Base-by-base conservation (phyloP, 2,888 invertebrate genomes). In the Dimorphilus gyrociliatus region DNA sequence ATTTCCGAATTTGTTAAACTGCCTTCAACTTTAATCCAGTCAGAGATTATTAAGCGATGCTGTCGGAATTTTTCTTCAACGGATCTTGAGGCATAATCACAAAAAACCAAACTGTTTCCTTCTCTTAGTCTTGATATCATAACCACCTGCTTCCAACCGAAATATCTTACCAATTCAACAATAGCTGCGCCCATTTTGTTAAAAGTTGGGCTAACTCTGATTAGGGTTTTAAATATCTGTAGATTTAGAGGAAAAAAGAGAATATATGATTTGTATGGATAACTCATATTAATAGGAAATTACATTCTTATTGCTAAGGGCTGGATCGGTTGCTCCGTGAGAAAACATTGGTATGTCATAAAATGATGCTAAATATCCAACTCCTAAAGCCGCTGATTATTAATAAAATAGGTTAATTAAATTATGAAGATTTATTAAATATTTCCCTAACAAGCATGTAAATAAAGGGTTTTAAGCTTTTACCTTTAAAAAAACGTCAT, bases 271-370 rank as follows among this genome's bases (percentile, higher is more conserved):
- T n/a, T n/a, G n/a, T n/a, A n/a, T n/a, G n/a, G n/a, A n/a, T n/a
- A n/a, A n/a, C n/a, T n/a, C n/a, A n/a, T n/a, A n/a, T n/a, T n/a
- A n/a, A n/a, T n/a, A n/a, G n/a, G n/a, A n/a, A n/a, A n/a, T n/a
- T n/a, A n/a, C n/a, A 4, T 23, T 31, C 34, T 53, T 53, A 35
- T 53, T 44, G 0, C 37, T 45, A 5, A 53, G 41, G 5, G 21
- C 26, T 16, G 52, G 48, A 26, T 51, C 48, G 8, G 39, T 44
- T 7, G 52, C 46, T 1, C 48, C 51, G 33, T 46, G 47, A 2
- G 48, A 44, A 32, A 48, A 50, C 31, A 50, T 42, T 3, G 52
- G 52, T 3, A 50, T 18, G 32, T 53, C 51, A 51, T 50, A 53
- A 30, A 39, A 46, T 4, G 49, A 36, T 2, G 51, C 48, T 10